phyloP scores from a whole-genome alignment of 2,888 invertebrate genomes.

The Girardia tigrina region DNA sequence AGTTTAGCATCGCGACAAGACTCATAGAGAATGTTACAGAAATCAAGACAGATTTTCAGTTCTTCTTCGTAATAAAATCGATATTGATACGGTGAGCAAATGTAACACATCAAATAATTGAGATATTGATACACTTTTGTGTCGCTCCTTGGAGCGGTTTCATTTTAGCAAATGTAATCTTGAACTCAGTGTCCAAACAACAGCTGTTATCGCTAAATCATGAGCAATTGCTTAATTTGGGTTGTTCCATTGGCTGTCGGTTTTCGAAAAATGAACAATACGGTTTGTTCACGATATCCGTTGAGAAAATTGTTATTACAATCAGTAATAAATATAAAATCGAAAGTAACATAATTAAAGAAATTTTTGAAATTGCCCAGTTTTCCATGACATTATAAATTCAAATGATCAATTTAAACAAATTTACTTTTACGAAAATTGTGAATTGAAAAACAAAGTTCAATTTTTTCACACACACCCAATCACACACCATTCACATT shows the following conservation, averaged over 20 bases:
- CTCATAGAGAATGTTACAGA: constrained; percentile 47
- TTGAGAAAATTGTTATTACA: no score
- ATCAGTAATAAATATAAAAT: no score
- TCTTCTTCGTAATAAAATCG: constrained; percentile 40
- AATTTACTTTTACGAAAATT: no score
- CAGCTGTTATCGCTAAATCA: constrained; percentile 50
- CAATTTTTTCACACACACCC: no score
- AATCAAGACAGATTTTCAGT: constrained; percentile 47
- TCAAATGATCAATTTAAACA: no score
- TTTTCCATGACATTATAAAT: no score
- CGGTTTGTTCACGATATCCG: no score
- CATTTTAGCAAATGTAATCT: constrained; percentile 48
- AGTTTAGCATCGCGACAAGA: constrained; percentile 47
- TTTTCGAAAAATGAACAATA: constrained; percentile 50
- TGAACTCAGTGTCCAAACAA: constrained; percentile 49
- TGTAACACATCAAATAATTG: constrained; percentile 51
- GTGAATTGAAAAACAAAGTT: no score
- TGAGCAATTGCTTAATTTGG: constrained; percentile 48
- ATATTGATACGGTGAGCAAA: constrained; percentile 49
- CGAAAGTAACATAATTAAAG: no score
- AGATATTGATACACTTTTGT: constrained; percentile 46
- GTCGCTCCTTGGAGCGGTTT: constrained; percentile 49
- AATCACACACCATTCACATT: no score
- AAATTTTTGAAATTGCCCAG: no score
- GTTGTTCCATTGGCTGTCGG: constrained; percentile 47